Base-by-base conservation (phyloP, 2,113 vertebrate species). In the Lates calcarifer region DNA sequence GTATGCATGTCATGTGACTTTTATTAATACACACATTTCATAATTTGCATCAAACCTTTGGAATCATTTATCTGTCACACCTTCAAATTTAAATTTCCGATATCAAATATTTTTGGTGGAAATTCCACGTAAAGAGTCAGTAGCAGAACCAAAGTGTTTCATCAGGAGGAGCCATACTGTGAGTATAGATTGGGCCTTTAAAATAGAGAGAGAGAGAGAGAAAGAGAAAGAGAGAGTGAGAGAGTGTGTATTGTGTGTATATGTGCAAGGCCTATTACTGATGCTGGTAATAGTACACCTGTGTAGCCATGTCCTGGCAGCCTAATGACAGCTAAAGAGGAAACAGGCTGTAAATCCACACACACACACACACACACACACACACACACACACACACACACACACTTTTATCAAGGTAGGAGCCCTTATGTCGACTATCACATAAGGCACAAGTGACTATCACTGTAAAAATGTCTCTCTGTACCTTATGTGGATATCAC, bases 261-360 rank as follows among this genome's bases (percentile, higher is more conserved):
- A 73, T 66, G 57, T 31, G 70, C 62, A 64, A 73, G 66, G 57
- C 79, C 86, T 85, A 83, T 90, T 88, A 91, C 85, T 81, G 82
- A 87, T 85, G 83, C 73, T 88, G 86, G 90, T 92, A 91, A 91
- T 77, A 86, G 88, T 90, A 91, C 88, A 93, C 92, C 91, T 92
- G 92, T 89, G 79, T 87, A 90, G 85, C 85, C 78, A 90, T 78
- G 89, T 93, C 91, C 91, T 93, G 88, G 90, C 78, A 87, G 84
- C 67, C 85, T 90, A 93, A 90, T 92, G 88, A 91, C 85, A 93
- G 82, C 90, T 86, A 91, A 88, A 88, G 88, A 89, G 90, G 92
- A 92, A 92, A 89, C 84, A 88, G 88, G 87, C 77, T 81, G 87
- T 89, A 90, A 92, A 91, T 90, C 86, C 58, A 58, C 77, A 69